A percentile compares a stretch with the other conserved stretches of the same genome.
These are phyloP conservation scores for Aurelia aurita complex sp. Pacific DNA, from an alignment of 30 jellyfish, hydroid and myxozoan genomes.

Conservation along the genomic window DNA sequence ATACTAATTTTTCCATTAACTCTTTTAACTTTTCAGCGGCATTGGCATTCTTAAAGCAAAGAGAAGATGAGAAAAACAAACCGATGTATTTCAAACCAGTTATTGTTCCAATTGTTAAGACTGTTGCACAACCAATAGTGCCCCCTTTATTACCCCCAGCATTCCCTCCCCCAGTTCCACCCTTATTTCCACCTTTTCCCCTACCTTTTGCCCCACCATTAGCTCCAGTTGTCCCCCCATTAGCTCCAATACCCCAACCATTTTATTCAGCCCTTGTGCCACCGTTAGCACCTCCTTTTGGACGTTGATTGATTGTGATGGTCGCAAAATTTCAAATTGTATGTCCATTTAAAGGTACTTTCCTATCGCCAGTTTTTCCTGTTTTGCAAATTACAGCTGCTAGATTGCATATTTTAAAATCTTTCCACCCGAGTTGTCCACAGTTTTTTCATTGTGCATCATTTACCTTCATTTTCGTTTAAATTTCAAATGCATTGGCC, in stretches of 20 bases:
- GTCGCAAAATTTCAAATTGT: no score
- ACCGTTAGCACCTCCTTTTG: conserved; percentile 20
- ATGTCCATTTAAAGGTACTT: no score
- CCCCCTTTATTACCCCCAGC: conserved; percentile 22
- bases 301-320: no score
- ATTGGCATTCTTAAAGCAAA: conserved; percentile 51
- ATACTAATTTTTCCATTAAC: neutral
- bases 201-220: conserved; percentile 26
- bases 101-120: conserved; percentile 54
- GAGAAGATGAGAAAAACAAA: conserved; percentile 46
- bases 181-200: conserved; percentile 2
- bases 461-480: no score
- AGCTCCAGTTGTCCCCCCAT: conserved; percentile 52
- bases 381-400: no score
- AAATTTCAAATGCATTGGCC: no score
- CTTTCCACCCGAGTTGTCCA: no score
- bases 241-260: conserved; percentile 33
- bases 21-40: conserved; percentile 62
- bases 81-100: conserved; percentile 43
- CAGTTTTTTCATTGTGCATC: no score
- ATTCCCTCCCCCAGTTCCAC: conserved; percentile 5
- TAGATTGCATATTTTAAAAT: no score
- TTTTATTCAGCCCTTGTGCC: neutral
- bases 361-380: no score
- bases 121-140: conserved; percentile 21